Evolutionary conservation across 2,888 invertebrate genomes (phyloP).

Genomic region (Arctia plantaginis): DNA sequence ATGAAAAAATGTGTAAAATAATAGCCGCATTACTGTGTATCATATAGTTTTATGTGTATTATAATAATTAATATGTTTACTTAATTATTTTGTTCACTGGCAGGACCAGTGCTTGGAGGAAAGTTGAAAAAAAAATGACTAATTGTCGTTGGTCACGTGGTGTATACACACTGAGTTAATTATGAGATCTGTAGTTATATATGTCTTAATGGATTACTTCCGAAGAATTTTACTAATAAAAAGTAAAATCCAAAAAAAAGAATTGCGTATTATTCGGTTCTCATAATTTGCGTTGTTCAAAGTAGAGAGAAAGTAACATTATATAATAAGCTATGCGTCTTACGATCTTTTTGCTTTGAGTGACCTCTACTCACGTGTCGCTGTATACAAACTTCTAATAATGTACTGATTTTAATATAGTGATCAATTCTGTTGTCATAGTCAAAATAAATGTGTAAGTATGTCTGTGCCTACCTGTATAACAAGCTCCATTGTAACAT

Average conservation of each 20-base stretch:
- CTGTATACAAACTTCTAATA: conserved; percentile 15
- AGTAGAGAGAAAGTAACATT: conserved; percentile 4
- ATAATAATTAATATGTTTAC: conserved; percentile 51
- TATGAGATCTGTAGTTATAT: conserved; percentile 14
- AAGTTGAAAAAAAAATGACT: conserved; percentile 16
- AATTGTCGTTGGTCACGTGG: conserved; percentile 27
- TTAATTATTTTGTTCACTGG: conserved; percentile 63
- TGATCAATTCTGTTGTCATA: conserved; percentile 26
- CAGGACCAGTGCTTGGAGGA: conserved; percentile 65
- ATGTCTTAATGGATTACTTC: conserved; percentile 1
- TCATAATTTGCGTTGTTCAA: conserved; percentile 13
- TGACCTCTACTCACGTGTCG: neutral
- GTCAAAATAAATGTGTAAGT: conserved; percentile 25
- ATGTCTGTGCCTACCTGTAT: conserved; percentile 23
- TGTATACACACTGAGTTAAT: conserved; percentile 17
- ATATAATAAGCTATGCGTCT: neutral
- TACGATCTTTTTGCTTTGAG: conserved; percentile 5
- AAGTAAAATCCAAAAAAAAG: conserved; percentile 22
- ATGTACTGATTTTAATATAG: conserved; percentile 24
- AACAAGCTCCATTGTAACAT: conserved; percentile 15
- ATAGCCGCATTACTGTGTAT: conserved; percentile 70
- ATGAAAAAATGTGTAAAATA: conserved; percentile 61
- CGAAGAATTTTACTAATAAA: conserved; percentile 10
- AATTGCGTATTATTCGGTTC: conserved; percentile 20
- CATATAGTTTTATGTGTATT: conserved; percentile 76